Conservation (phyloP, 92 coral and sea anemone species). For the Zoanthus sansibaricus region DNA sequence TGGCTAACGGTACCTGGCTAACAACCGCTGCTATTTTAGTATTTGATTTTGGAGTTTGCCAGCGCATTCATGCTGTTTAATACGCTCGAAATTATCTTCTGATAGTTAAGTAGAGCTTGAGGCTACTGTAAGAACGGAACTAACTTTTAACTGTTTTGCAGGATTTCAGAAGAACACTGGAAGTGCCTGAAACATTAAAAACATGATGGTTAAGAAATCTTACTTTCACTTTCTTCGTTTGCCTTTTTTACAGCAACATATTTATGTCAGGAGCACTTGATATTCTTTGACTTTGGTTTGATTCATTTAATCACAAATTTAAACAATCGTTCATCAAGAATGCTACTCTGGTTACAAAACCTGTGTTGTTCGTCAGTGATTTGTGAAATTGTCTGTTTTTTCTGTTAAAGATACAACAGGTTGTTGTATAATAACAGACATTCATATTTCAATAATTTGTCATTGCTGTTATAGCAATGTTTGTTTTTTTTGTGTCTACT, state of each 20-base stretch:
- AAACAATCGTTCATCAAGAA: neutral
- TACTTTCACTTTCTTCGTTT: too few relatives aligned
- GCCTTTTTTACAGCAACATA: too few relatives aligned
- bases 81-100: too few relatives aligned
- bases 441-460: neutral
- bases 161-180: neutral
- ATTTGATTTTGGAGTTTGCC: neutral
- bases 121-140: neutral
- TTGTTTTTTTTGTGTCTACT: too few relatives aligned
- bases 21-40: neutral
- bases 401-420: neutral
- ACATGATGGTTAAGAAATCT: neutral
- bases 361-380: neutral
- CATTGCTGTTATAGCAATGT: neutral
- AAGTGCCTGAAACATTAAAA: neutral
- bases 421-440: neutral
- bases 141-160: constrained; percentile 12
- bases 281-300: too few relatives aligned
- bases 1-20: too few relatives aligned
- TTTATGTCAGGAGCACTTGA: too few relatives aligned
- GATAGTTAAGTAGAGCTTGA: too few relatives aligned
- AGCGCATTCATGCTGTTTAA: neutral
- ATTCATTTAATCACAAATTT: too few relatives aligned
- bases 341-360: neutral
- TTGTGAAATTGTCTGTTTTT: neutral